phyloP scores from a whole-genome alignment of 2,113 vertebrate species.

The Hypocryptadius cinnamomeus region DNA sequence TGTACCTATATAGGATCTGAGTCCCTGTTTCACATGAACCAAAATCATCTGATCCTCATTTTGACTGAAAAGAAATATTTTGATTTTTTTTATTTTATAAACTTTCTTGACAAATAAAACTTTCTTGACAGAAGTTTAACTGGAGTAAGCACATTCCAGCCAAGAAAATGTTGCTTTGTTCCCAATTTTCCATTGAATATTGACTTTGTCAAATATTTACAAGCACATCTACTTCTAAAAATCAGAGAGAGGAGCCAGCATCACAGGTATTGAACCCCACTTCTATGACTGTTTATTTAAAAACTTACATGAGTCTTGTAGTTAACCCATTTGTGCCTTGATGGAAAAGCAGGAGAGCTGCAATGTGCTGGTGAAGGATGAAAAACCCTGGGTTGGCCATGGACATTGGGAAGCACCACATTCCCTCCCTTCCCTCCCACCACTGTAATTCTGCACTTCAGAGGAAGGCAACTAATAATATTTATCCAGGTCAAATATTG shows the following conservation, averaged over 20 bases:
- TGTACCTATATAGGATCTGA: fast-evolving
- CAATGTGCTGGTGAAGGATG: neutral
- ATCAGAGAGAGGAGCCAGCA: neutral
- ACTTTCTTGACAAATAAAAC: neutral
- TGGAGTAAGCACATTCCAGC: neutral
- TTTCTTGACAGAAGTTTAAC: neutral
- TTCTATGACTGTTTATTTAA: neutral
- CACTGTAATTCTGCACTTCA: neutral
- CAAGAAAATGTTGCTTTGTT: neutral
- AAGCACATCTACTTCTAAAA: neutral
- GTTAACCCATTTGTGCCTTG: neutral
- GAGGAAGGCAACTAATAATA: neutral
- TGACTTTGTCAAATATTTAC: neutral
- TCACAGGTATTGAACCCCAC: neutral
- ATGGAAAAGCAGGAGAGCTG: neutral
- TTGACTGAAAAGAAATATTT: neutral
- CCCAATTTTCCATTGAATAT: neutral
- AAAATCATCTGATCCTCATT: neutral
- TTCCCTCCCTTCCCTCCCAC: neutral
- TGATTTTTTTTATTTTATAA: too few species aligned
- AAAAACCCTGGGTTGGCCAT: neutral
- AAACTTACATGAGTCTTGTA: neutral
- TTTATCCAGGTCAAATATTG: neutral
- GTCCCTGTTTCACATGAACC: neutral
- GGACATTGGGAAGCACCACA: neutral